Conservation (phyloP, 2,797 vertebrate genomes). For the Pantherophis alleghaniensis region DNA sequence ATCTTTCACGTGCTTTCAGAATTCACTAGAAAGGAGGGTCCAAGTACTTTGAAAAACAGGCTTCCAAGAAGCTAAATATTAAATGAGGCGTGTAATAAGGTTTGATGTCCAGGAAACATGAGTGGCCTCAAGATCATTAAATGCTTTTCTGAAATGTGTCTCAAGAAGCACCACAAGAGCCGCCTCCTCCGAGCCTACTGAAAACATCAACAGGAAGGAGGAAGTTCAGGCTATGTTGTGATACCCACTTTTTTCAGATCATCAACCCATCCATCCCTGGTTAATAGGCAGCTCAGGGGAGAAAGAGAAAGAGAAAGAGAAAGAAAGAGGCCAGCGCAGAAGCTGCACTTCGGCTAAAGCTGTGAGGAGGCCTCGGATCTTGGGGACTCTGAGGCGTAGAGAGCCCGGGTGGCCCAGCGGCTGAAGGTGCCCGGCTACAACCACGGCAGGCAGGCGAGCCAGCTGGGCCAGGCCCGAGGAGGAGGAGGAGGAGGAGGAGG, state of each 20-base stretch:
- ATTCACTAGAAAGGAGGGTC: neutral
- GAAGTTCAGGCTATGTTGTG: too few species aligned
- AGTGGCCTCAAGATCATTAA: too few species aligned
- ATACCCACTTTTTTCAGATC: neutral
- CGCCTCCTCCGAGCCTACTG: too few species aligned
- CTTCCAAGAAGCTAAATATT: neutral
- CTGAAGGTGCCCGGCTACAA: neutral
- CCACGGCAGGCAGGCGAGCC: too few species aligned
- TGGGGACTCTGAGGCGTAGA: neutral
- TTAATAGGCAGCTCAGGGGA: neutral
- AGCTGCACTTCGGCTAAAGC: neutral
- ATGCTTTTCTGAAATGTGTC: neutral
- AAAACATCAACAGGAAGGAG: too few species aligned
- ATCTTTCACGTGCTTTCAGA: neutral
- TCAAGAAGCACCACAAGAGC: neutral
- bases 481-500: too few species aligned
- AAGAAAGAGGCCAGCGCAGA: too few species aligned
- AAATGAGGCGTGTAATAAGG: neutral
- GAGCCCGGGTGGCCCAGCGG: neutral
- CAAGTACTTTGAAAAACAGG: neutral
- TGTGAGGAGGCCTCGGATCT: neutral
- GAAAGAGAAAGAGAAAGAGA: neutral
- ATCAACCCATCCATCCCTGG: too few species aligned
- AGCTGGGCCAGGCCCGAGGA: neutral
- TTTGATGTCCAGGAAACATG: neutral